A percentile compares a stretch with the other conserved stretches of the same genome.
Conservation (phyloP, 2,113 vertebrate species). For the Tauraco erythrolophus region DNA sequence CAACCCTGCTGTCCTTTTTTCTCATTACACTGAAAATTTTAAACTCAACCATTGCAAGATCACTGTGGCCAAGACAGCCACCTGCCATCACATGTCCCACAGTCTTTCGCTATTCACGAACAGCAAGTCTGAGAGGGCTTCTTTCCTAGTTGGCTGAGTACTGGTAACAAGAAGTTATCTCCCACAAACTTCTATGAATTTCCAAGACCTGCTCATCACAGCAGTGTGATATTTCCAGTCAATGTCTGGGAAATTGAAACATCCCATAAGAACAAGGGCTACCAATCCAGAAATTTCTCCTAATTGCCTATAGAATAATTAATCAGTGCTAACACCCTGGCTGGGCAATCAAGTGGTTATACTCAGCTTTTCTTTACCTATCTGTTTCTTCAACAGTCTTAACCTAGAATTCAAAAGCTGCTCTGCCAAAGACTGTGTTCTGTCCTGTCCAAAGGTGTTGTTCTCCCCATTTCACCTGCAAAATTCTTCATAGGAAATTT, state of each 20-base stretch:
- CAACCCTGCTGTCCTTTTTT: neutral
- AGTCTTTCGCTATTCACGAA: no score
- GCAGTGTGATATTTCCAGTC: no score
- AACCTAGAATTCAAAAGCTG: neutral
- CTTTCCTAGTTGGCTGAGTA: no score
- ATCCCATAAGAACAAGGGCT: neutral
- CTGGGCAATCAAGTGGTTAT: neutral
- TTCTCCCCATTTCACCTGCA: neutral
- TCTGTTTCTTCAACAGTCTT: neutral
- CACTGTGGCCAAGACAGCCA: no score
- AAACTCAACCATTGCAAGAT: neutral
- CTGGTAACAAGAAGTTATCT: no score
- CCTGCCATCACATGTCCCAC: no score
- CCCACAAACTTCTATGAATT: no score
- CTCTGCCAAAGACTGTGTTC: neutral
- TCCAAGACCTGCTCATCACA: no score
- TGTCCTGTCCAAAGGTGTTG: no score
- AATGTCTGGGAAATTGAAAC: no score
- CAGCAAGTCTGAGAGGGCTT: no score
- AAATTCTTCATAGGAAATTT: neutral
- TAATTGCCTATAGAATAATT: neutral
- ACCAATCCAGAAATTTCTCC: neutral
- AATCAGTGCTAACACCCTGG: neutral
- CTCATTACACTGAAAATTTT: neutral
- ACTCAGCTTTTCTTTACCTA: neutral